phyloP scores from a whole-genome alignment of 1,140 invertebrate species.

The Capitella teleta region DNA sequence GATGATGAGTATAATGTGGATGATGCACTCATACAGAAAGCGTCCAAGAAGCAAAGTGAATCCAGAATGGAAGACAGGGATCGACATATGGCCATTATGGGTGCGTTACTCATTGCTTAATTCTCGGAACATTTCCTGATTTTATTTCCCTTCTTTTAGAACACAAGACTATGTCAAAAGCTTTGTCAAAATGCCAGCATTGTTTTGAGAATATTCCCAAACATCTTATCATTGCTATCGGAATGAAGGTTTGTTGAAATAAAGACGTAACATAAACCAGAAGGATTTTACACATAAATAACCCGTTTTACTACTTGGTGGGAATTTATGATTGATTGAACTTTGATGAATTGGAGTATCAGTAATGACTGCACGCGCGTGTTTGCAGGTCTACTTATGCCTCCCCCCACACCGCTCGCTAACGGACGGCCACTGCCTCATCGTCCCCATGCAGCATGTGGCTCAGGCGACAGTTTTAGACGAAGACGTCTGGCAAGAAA shows the following conservation, averaged over 20 bases:
- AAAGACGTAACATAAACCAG: background rate
- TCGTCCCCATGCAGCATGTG: conserved; percentile 72
- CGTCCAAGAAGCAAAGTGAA: conserved; percentile 51
- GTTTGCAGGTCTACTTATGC: conserved; percentile 55
- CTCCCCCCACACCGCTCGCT: conserved; percentile 68
- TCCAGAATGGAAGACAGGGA: conserved; percentile 55
- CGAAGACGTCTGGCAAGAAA: conserved; percentile 85
- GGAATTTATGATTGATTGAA: background rate
- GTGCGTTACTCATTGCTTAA: conserved; percentile 14
- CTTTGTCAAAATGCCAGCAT: conserved; percentile 65
- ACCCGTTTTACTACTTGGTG: background rate
- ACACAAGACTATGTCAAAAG: conserved; percentile 55
- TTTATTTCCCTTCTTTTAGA: conserved; percentile 41
- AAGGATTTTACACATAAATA: too few relatives aligned
- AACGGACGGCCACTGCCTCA: conserved; percentile 74
- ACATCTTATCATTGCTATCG: conserved; percentile 74
- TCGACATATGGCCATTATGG: conserved; percentile 53
- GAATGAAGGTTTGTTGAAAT: conserved; percentile 56
- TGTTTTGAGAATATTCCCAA: conserved; percentile 78
- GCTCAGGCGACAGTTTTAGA: conserved; percentile 67
- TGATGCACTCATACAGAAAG: conserved; percentile 71
- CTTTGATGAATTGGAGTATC: background rate
- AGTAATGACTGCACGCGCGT: conserved; percentile 8
- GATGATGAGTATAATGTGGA: conserved; percentile 67
- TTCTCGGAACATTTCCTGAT: conserved; percentile 1